Percentiles rank a stretch among this genome's conserved stretches.
Conservation (phyloP, 2,113 vertebrate genomes). For the Protobothrops mucrosquamatus region DNA sequence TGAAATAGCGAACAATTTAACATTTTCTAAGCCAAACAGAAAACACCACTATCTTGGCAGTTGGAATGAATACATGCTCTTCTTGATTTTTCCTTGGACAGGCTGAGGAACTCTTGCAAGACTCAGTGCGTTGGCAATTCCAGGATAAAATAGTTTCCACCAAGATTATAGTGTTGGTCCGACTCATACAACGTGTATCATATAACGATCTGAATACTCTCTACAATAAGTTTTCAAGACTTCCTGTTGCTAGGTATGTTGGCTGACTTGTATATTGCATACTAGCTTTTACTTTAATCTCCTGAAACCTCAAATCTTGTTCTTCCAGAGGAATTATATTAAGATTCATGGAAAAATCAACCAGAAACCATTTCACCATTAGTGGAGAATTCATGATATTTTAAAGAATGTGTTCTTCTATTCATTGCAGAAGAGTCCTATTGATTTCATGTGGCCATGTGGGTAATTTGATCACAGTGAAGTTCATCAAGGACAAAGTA, state of each 20-base stretch:
- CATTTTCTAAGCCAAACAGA: neutral
- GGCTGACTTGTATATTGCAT: neutral
- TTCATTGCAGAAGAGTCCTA: slow-evolving; percentile 72
- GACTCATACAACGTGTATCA: slow-evolving; percentile 63
- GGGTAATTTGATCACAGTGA: slow-evolving; percentile 69
- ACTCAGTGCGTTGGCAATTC: slow-evolving; percentile 70
- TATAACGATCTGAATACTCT: slow-evolving; percentile 64
- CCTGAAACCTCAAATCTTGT: neutral
- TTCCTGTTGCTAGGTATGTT: slow-evolving; percentile 51
- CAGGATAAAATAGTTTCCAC: slow-evolving; percentile 62
- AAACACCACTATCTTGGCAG: neutral
- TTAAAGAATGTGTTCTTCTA: neutral
- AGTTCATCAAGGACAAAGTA: slow-evolving; percentile 73
- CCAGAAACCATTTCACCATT: neutral
- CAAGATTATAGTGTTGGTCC: slow-evolving; percentile 70
- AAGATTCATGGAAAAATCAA: neutral
- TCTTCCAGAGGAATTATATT: neutral
- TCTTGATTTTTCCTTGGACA: slow-evolving; percentile 38
- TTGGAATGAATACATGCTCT: neutral
- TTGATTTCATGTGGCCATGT: slow-evolving; percentile 68
- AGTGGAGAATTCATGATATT: neutral
- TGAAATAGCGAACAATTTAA: neutral
- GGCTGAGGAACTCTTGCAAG: slow-evolving; percentile 74
- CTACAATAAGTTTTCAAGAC: slow-evolving; percentile 67
- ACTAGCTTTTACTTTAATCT: neutral